A percentile compares a stretch with the other conserved stretches of the same genome.
Evolutionary conservation across 1,140 invertebrate genomes (phyloP).

Genomic region (Maniola jurtina): DNA sequence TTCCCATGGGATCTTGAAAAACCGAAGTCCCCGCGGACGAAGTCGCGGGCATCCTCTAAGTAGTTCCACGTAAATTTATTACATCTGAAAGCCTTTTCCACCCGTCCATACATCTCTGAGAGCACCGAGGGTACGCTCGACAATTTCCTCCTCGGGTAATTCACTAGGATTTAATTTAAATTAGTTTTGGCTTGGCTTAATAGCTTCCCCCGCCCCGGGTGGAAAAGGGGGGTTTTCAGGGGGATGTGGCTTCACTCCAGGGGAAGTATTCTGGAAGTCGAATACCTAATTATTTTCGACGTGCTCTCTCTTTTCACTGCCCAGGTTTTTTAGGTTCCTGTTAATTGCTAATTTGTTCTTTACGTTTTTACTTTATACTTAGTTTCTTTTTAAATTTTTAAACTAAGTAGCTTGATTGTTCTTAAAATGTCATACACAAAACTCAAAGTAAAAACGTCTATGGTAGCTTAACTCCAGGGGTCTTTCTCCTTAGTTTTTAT

Average conservation of each 20-base stretch:
- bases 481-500: slow-evolving; percentile 41
- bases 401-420: neutral
- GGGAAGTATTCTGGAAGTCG: slow-evolving; percentile 50
- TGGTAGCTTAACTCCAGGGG: slow-evolving; percentile 44
- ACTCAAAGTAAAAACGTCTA: too few species aligned
- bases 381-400: neutral
- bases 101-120: slow-evolving; percentile 50
- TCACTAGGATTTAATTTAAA: slow-evolving; percentile 81
- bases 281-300: slow-evolving; percentile 40
- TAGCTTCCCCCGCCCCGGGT: slow-evolving; percentile 65
- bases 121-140: slow-evolving; percentile 73
- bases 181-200: slow-evolving; percentile 81
- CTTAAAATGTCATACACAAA: too few species aligned
- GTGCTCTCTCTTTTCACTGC: slow-evolving; percentile 22
- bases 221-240: slow-evolving; percentile 28
- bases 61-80: too few species aligned
- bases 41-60: too few species aligned
- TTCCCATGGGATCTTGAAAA: too few species aligned
- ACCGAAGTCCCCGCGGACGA: too few species aligned
- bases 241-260: slow-evolving; percentile 45
- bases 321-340: slow-evolving; percentile 15
- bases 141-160: slow-evolving; percentile 79
- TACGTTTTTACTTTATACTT: neutral
- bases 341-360: slow-evolving; percentile 11
- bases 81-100: slow-evolving; percentile 31